Evolutionary conservation across 2,888 invertebrate genomes (phyloP).

Genomic region (Ischnus inquisitorius): DNA sequence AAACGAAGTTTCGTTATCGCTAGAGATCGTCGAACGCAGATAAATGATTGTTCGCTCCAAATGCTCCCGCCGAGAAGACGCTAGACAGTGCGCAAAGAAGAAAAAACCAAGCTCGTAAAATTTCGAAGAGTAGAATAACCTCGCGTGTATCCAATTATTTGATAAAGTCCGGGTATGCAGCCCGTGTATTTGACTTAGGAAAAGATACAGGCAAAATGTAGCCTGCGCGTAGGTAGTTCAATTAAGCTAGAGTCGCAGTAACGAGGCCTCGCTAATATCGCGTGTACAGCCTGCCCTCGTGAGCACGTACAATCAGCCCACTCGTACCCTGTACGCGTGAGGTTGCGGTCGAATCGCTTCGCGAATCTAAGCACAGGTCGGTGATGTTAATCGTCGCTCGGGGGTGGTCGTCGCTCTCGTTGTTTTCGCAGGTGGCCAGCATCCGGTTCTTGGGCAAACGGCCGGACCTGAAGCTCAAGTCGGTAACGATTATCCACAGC

Average conservation of each 20-base stretch:
- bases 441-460: conserved; percentile 93
- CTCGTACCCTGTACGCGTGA: not conserved
- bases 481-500: conserved; percentile 95
- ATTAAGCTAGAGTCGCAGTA: conserved; percentile 41
- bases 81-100: conserved; percentile 32
- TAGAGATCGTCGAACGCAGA: conserved; percentile 34
- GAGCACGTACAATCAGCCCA: not conserved
- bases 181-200: not conserved
- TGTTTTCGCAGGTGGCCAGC: conserved; percentile 89
- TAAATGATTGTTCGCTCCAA: not conserved
- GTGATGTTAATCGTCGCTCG: conserved; percentile 15
- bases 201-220: conserved; percentile 15
- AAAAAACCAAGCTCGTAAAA: conserved; percentile 24
- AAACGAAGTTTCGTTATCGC: conserved; percentile 36
- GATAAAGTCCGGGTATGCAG: conserved; percentile 42
- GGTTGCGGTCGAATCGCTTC: not conserved
- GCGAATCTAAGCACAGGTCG: not conserved
- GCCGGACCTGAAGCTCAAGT: conserved; percentile 93
- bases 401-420: not conserved
- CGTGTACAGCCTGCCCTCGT: not conserved
- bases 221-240: conserved; percentile 32
- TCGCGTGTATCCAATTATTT: conserved; percentile 51
- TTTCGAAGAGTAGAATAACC: conserved; percentile 2
- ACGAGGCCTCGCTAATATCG: conserved; percentile 41
- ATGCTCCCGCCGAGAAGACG: conserved; percentile 7